These are phyloP conservation scores for Lytechinus pictus DNA, from an alignment of 35 echinoderm and acorn worm species.

Conservation along the genomic window DNA sequence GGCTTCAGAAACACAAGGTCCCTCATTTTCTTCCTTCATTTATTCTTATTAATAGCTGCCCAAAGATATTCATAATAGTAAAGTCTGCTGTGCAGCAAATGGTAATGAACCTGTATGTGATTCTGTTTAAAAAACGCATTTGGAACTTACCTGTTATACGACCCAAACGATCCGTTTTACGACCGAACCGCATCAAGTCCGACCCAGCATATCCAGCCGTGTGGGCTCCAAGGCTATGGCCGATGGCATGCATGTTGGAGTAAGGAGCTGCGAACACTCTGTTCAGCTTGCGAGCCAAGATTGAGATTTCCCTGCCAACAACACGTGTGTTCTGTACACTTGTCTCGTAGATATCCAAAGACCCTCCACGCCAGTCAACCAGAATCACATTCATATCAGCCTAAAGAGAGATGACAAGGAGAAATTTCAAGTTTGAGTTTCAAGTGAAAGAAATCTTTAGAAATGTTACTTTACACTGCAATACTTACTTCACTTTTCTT, in stretches of 20 bases:
- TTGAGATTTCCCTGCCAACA: conserved; percentile 58
- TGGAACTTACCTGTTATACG: conserved; percentile 56
- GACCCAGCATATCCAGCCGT: conserved; percentile 63
- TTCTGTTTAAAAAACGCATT: not conserved
- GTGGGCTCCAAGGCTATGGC: conserved; percentile 70
- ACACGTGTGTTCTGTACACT: conserved; percentile 59
- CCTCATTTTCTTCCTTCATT: no score
- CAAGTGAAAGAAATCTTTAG: no score
- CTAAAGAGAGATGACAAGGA: not conserved
- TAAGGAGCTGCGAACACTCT: not conserved
- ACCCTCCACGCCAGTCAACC: conserved; percentile 67
- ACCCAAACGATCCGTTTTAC: conserved; percentile 48
- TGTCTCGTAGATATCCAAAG: conserved; percentile 37
- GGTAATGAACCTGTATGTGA: no score
- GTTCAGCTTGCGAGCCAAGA: not conserved
- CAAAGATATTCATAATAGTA: no score
- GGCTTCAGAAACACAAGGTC: no score
- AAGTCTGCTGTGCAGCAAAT: no score
- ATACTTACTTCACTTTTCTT: no score
- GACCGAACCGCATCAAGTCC: conserved; percentile 4
- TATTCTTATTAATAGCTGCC: no score
- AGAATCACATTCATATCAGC: conserved; percentile 62
- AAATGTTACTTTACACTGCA: no score
- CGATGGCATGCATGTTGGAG: conserved; percentile 56
- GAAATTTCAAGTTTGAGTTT: not conserved